phyloP scores from a whole-genome alignment of 2,113 vertebrate genomes.

The Struthio camelus region DNA sequence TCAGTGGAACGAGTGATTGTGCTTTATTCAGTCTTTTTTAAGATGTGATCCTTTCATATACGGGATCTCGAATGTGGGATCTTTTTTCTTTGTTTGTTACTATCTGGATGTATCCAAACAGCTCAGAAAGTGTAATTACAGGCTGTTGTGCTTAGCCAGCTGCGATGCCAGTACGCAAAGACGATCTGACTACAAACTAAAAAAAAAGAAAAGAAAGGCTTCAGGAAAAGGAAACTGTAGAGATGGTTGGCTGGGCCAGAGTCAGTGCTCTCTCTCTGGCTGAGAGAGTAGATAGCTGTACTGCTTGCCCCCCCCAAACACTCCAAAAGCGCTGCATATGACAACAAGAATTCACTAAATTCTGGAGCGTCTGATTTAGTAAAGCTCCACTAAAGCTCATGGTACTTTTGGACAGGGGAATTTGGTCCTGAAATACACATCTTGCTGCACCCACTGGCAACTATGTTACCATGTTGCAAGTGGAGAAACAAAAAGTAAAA shows the following conservation, averaged over 20 bases:
- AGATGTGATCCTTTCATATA: not conserved
- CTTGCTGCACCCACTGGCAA: not conserved
- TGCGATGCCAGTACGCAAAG: not conserved
- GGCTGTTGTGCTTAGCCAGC: not conserved
- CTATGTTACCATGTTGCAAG: not conserved
- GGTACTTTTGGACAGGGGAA: not conserved
- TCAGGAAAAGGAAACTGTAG: not conserved
- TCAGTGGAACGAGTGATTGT: not conserved
- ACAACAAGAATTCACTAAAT: not conserved
- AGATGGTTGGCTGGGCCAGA: not conserved
- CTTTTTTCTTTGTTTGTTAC: not conserved
- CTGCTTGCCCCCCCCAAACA: not conserved
- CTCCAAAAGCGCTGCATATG: not conserved
- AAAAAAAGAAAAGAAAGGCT: constrained; percentile 1
- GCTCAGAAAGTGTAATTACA: not conserved
- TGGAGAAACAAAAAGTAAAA: not conserved
- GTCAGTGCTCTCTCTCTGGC: not conserved
- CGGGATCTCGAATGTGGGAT: not conserved
- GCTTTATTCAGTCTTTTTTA: not conserved
- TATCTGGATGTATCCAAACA: not conserved
- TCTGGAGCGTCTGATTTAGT: not conserved
- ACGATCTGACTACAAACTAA: not conserved
- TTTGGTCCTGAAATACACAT: not conserved
- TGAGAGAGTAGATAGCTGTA: not conserved
- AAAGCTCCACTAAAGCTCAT: not conserved